phyloP scores from a whole-genome alignment of 2,888 invertebrate genomes.

The Nemotelus nigrinus region DNA sequence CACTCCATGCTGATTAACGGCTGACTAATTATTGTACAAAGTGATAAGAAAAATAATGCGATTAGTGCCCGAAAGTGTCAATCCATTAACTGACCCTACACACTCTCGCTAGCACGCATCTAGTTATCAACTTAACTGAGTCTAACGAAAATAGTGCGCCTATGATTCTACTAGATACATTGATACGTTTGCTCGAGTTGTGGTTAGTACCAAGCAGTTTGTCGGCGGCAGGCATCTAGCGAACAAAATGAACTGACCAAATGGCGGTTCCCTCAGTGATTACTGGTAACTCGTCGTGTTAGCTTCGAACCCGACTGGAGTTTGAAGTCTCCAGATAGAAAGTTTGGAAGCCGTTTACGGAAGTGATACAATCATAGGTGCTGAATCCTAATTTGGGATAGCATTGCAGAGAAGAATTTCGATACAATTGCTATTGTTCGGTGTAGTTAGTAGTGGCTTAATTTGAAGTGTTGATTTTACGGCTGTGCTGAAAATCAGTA shows the following conservation, averaged over 20 bases:
- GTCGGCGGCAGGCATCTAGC: not conserved
- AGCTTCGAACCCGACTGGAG: not conserved
- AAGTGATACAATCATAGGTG: slow-evolving; percentile 21
- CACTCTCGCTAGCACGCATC: not conserved
- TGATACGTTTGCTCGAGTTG: not conserved
- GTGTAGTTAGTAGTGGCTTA: not conserved
- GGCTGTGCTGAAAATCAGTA: slow-evolving; percentile 7
- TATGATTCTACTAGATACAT: slow-evolving; percentile 13
- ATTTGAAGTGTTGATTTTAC: not conserved
- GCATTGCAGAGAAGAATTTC: slow-evolving; percentile 5
- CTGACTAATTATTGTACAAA: slow-evolving; percentile 12
- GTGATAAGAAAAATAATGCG: slow-evolving; percentile 11
- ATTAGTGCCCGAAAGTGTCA: slow-evolving; percentile 11
- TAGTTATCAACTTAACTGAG: slow-evolving; percentile 35
- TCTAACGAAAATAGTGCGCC: not conserved
- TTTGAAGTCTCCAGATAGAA: not conserved
- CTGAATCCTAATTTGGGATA: slow-evolving; percentile 16
- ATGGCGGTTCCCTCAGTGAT: slow-evolving; percentile 43
- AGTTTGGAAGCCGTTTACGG: slow-evolving; percentile 10
- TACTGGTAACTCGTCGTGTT: slow-evolving; percentile 24
- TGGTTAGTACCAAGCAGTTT: not conserved
- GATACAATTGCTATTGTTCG: slow-evolving; percentile 15
- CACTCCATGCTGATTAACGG: not conserved
- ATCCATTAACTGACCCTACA: slow-evolving; percentile 2
- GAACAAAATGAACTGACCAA: slow-evolving; percentile 41